Evolutionary conservation across 92 coral and sea anemone genomes (phyloP), one percentile per base, ranked within the genome.

Genomic region (Epizoanthus fatuus): DNA sequence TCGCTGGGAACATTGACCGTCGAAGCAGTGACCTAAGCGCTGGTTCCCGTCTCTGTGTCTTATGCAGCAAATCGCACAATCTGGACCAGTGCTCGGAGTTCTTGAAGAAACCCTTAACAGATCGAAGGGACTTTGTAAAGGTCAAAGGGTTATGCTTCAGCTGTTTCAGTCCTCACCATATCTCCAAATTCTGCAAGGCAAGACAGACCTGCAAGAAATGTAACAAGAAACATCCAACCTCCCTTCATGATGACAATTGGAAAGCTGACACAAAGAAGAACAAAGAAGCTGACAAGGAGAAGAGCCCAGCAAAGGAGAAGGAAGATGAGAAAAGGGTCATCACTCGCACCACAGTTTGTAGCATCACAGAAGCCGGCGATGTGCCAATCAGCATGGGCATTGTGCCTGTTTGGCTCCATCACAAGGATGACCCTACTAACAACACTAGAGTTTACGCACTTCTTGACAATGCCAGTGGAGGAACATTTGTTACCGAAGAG

Each of bases 41-140:
- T 20, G 35, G 74, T 20, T 38, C 58, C 71, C 29, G 52, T 20
- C 69, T 80, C 35, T 93, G 94, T 60, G 35, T 86, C 44, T 39
- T 86, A 77, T 88, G 94, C 63, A 78, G 59, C 22, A 88, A 86
- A 81, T 13, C 68, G 15, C 96, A 91, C 54, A 80, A 85, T 54
- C 79, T 93, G 64, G 86, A 91, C 22, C 90, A 91, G 29, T 93
- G 97, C 81, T 60, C 80, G 12, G 93, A 91, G 76, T 91, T 93
- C 55, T 72, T 88, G 45, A 77, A 79, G 75, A 76, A 77, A 71
- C 68, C 94, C 9, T 20, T 93, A 40, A 52, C 54, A 19, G 86
- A 89, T 60, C 86, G 95, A 56, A 87, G 89, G 35, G 84, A 91
- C 52, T 86, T 88, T 67, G 65, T 91, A 7, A 91, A 83, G 22